Conservation (phyloP, 2,113 vertebrate species). For the Platysteira castanea region DNA sequence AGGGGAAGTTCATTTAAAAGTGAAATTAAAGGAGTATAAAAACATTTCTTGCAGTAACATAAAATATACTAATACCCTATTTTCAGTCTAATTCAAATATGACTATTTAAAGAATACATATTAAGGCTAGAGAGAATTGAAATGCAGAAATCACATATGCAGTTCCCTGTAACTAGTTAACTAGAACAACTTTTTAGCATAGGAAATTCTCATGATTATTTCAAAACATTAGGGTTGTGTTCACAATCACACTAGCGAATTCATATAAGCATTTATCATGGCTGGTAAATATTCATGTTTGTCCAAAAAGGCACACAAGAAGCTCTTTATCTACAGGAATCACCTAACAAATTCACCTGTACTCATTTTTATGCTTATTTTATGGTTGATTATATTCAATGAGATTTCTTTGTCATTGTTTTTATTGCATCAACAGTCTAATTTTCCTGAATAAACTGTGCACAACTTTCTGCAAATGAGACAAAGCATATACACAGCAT, state of each 20-base stretch:
- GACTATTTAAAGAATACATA: not conserved
- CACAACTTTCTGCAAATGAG: not conserved
- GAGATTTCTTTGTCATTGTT: not conserved
- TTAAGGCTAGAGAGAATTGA: not conserved
- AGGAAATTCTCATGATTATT: not conserved
- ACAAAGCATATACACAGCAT: not conserved
- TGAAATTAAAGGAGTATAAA: not conserved
- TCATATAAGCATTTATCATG: fast-evolving
- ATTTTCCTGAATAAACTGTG: not conserved
- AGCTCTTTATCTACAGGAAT: not conserved
- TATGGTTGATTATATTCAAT: not conserved
- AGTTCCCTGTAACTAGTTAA: not conserved
- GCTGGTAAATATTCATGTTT: not conserved
- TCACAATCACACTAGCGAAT: not conserved
- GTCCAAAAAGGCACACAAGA: not conserved
- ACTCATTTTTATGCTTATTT: not conserved
- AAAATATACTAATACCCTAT: not conserved
- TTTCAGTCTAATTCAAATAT: not conserved
- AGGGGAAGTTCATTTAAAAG: not conserved
- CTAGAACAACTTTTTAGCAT: not conserved
- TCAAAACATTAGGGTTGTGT: not conserved
- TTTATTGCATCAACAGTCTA: not conserved
- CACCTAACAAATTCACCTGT: not conserved
- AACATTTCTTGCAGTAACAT: not conserved
- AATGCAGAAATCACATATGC: not conserved